Conservation (phyloP, 2,113 vertebrate species). For the Petaurus breviceps region DNA sequence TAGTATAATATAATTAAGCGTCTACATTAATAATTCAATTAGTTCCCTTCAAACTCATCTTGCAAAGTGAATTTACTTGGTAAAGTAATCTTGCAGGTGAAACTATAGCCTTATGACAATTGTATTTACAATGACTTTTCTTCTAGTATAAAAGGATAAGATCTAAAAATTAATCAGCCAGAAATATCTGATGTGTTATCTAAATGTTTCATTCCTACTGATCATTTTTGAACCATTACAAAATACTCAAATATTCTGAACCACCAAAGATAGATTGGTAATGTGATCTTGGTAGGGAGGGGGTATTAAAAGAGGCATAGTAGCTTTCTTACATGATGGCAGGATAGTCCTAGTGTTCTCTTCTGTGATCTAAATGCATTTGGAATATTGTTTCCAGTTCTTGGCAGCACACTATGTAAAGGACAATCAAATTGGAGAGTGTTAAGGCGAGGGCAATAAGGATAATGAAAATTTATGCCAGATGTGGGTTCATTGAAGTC, state of each 20-base stretch:
- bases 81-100: background rate
- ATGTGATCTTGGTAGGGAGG: background rate
- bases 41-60: background rate
- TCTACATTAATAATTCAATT: background rate
- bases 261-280: background rate
- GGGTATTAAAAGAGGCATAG: background rate
- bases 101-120: background rate
- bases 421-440: background rate
- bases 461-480: background rate
- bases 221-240: background rate
- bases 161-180: background rate
- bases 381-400: background rate
- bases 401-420: background rate
- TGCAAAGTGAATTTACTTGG: background rate
- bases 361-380: background rate
- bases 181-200: background rate
- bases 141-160: background rate
- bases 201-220: background rate
- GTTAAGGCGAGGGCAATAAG: background rate
- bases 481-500: background rate
- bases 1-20: background rate
- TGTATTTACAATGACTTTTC: background rate
- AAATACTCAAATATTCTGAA: background rate
- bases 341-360: background rate
- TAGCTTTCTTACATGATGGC: background rate